Evolutionary conservation across 2,888 invertebrate species (phyloP), one percentile per base, ranked within the genome.

Genomic region (Drosophila differens): DNA sequence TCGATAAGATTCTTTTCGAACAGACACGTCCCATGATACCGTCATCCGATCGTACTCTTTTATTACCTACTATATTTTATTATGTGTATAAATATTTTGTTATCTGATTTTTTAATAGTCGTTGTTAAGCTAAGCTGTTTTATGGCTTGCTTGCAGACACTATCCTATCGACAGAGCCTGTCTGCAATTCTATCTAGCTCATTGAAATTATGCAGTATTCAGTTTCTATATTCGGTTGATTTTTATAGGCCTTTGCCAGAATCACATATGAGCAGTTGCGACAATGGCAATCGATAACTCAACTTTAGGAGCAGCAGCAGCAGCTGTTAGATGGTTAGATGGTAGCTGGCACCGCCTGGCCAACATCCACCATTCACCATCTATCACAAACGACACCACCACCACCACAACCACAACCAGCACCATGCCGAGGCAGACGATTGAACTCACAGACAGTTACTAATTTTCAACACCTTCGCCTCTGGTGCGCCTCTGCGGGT

Each of bases 401-500:
- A 47, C 47, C 51, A n/a, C 28, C n/a, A 22, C 22, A 30, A 22
- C 30, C 41, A 47, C 16, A 9, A 47, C 4, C 16, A 47, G 47
- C 47, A 47, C 47, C 47, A 52, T 28, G 39, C 57, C 28, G 25
- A 30, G 41, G 39, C 57, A n/a, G 66, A 47, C 75, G 55, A 69
- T 78, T 61, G 74, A 41, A 64, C 67, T 33, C 79, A 73, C 70
- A 79, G 81, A 74, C 85, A 83, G 83, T 82, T 82, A 80, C 76
- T 88, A 85, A 90, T 88, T 88, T 88, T 90, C 87, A 88, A 90
- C 87, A 88, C 87, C 87, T 90, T 79, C 76, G 76, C 71, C 73
- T 70, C 58, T 62, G 57, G 22, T 70, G 64, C 72, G 64, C 76
- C 84, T 49, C 80, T 69, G 77, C 82, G 85, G 79, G 88, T 72